These are phyloP conservation scores for Phenacoccus solenopsis DNA, from an alignment of 1,140 invertebrate species.

Conservation along the genomic window DNA sequence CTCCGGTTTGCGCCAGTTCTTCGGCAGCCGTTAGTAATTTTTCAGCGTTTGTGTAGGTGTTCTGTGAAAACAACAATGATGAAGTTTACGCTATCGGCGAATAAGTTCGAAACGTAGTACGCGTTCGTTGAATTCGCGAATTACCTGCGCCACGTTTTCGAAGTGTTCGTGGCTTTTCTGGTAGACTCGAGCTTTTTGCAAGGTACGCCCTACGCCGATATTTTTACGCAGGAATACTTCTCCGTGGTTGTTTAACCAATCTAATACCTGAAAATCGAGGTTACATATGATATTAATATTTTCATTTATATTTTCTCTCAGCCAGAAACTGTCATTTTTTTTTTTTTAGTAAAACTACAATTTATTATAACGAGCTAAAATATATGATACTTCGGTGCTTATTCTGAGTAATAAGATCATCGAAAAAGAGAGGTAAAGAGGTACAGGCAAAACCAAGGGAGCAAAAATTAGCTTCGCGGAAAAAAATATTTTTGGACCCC, in stretches of 20 bases:
- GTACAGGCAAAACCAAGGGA: too few relatives aligned
- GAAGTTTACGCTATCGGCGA: background rate
- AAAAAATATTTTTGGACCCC: too few relatives aligned
- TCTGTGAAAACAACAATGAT: constrained; percentile 41
- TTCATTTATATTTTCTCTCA: too few relatives aligned
- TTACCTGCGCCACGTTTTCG: constrained; percentile 90
- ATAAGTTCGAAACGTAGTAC: too few relatives aligned
- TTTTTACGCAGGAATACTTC: constrained; percentile 96
- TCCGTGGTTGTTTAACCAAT: constrained; percentile 97
- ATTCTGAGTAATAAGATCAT: too few relatives aligned
- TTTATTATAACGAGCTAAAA: too few relatives aligned
- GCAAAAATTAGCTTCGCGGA: too few relatives aligned
- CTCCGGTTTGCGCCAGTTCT: constrained; percentile 87
- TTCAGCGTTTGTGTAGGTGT: constrained; percentile 97
- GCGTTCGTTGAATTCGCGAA: too few relatives aligned
- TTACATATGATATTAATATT: background rate
- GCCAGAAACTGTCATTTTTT: too few relatives aligned
- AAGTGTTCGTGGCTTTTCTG: constrained; percentile 98
- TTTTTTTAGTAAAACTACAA: too few relatives aligned
- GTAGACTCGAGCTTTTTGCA: constrained; percentile 85
- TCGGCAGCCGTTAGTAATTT: constrained; percentile 91
- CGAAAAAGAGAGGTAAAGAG: too few relatives aligned
- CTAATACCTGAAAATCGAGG: constrained; percentile 56
- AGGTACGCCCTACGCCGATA: constrained; percentile 84
- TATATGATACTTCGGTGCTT: too few relatives aligned